Conservation (phyloP, 2,888 invertebrate species). For the Chymomyza amoena region DNA sequence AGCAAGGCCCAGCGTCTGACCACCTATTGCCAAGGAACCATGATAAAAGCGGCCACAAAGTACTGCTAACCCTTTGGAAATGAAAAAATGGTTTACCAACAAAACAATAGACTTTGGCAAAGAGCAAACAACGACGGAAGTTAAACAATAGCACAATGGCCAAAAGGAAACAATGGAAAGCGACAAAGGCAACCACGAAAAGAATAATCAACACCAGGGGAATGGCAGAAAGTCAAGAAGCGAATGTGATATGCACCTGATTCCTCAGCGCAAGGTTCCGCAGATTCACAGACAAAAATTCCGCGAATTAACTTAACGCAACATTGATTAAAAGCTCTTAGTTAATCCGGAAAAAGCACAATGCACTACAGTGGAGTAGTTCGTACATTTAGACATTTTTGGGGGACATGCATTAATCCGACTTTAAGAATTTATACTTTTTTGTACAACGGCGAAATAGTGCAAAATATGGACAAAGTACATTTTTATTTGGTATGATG, state of each 20-base stretch:
- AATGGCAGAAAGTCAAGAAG: not conserved
- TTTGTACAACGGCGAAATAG: too few species aligned
- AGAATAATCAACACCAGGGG: slow-evolving; percentile 30
- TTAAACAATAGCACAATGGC: slow-evolving; percentile 42
- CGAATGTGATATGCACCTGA: not conserved
- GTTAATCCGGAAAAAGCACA: not conserved
- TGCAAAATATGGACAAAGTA: too few species aligned
- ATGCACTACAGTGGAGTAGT: not conserved
- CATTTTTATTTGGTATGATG: too few species aligned
- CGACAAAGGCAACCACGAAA: slow-evolving; percentile 40
- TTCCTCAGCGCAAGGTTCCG: not conserved
- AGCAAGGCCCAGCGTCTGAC: not conserved
- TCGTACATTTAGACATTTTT: too few species aligned
- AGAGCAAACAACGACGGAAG: slow-evolving; percentile 32
- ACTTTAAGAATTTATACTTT: too few species aligned
- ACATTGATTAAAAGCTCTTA: not conserved
- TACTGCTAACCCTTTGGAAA: slow-evolving; percentile 23
- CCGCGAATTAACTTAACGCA: not conserved
- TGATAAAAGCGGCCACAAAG: slow-evolving; percentile 38
- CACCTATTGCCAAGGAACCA: slow-evolving; percentile 26
- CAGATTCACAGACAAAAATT: not conserved
- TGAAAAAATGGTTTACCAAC: slow-evolving; percentile 9
- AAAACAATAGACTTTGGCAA: slow-evolving; percentile 42
- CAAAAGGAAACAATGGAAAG: slow-evolving; percentile 36
- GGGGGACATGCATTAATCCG: too few species aligned